These are phyloP conservation scores for Leptura quadrifasciata DNA, from an alignment of 2,888 invertebrate genomes.

Conservation along the genomic window DNA sequence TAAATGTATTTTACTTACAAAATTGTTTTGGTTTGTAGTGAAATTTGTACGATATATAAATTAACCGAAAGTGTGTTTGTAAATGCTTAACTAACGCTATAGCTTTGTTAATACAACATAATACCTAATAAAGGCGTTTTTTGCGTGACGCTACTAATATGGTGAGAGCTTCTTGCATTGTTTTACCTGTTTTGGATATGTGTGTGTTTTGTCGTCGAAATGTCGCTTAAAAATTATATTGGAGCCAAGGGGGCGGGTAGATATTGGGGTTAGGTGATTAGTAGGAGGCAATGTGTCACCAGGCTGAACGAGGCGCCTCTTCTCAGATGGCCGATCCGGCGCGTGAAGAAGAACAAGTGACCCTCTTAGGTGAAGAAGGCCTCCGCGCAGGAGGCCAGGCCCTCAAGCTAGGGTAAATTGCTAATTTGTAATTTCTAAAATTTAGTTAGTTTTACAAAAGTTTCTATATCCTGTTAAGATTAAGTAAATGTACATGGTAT, in stretches of 20 bases:
- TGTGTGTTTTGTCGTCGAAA: background rate
- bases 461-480: conserved; percentile 42
- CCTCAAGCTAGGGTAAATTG: conserved; percentile 96
- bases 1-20: background rate
- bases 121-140: background rate
- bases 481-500: background rate
- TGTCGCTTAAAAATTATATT: conserved; percentile 20
- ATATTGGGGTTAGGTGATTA: conserved; percentile 43
- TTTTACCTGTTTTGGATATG: background rate
- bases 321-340: conserved; percentile 98
- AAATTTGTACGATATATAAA: background rate
- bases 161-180: conserved; percentile 6
- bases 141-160: background rate
- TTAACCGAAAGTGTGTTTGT: background rate
- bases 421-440: conserved; percentile 45
- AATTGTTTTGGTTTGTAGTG: background rate
- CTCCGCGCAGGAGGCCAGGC: conserved; percentile 96
- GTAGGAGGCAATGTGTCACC: conserved; percentile 78
- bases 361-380: conserved; percentile 96
- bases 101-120: background rate
- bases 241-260: conserved; percentile 23
- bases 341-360: conserved; percentile 96
- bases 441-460: conserved; percentile 1
- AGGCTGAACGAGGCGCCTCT: conserved; percentile 79
- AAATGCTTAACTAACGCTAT: background rate